These are phyloP conservation scores for Meiosimyza decipiens DNA, from an alignment of 2,888 invertebrate genomes.

Conservation along the genomic window DNA sequence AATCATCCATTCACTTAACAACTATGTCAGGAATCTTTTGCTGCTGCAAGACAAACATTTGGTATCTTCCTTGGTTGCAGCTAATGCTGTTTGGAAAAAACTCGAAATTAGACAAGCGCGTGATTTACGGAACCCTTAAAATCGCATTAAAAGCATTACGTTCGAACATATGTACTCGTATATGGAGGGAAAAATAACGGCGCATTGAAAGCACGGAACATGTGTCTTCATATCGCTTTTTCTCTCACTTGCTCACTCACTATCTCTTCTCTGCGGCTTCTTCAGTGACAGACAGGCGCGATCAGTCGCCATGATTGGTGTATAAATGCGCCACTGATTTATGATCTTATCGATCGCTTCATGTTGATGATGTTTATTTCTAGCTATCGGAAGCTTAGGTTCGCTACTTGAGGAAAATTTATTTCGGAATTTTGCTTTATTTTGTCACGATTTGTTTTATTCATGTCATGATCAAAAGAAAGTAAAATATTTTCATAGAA, in stretches of 20 bases:
- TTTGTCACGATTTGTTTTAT: background rate
- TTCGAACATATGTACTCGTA: background rate
- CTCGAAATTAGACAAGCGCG: slow-evolving; percentile 64
- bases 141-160: slow-evolving; percentile 44
- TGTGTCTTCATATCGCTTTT: slow-evolving; percentile 13
- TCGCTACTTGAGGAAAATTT: background rate
- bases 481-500: background rate
- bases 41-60: slow-evolving; percentile 41
- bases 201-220: slow-evolving; percentile 28
- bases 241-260: background rate
- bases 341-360: slow-evolving; percentile 38
- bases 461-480: slow-evolving; percentile 3
- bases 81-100: slow-evolving; percentile 24
- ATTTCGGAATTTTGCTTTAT: background rate
- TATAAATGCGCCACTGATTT: slow-evolving; percentile 45
- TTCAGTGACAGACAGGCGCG: slow-evolving; percentile 22
- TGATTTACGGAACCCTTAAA: slow-evolving; percentile 66
- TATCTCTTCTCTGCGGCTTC: background rate
- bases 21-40: slow-evolving; percentile 59
- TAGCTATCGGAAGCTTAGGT: slow-evolving; percentile 1
- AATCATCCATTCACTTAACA: slow-evolving; percentile 59
- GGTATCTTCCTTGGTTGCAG: slow-evolving; percentile 21
- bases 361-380: slow-evolving; percentile 20
- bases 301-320: slow-evolving; percentile 28
- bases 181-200: slow-evolving; percentile 20